Evolutionary conservation across 2,113 vertebrate species (phyloP), one percentile per base, ranked within the genome.

Genomic region (Kryptolebias marmoratus): DNA sequence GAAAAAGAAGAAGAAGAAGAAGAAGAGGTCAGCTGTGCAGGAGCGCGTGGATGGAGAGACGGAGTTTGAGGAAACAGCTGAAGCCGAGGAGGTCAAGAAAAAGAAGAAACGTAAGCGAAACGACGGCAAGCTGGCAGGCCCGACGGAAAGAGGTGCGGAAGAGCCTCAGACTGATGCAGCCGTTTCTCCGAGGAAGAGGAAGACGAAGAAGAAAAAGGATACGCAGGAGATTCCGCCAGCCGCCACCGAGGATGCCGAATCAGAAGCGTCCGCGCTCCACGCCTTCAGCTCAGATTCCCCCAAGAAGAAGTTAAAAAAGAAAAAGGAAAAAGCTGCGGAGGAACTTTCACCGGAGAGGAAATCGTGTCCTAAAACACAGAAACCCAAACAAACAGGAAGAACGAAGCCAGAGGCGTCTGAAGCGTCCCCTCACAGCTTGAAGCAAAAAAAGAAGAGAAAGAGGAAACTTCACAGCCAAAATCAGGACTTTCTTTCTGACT

Each of bases 1-100:
- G n/a, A 82, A 83, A 48, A 22, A 22, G 22, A 22, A 22, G 22
- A 22, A 22, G 22, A 82, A 79, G 64, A 87, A 77, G 1, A 79
- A 49, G 64, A 80, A 73, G 3, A 59, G 15, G 28, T 55, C 48
- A 2, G 30, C 0, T 27, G 32, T 0, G 10, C 0, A 50, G 49
- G 53, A 68, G 18, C 39, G n/a, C 1, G 52, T 39, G 30, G 55
- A 53, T 53, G 56, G 39, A 5, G n/a, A 68, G 50, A 31, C 1
- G 18, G 75, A 73, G 6, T 49, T 53, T 27, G 59, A 64, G 45
- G 56, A 78, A 69, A 31, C 30, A 8, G 14, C 49, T 11, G 73
- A 62, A 59, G 44, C 11, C 0, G 64, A 6, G 9, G 64, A 6
- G 9, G 1, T 64, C 47, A 68, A 49, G 52, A 76, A 59, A 58